Percentiles rank a stretch among this genome's conserved stretches.
phyloP scores from a whole-genome alignment of 2,797 vertebrate genomes.

The Epinephelus awoara region DNA sequence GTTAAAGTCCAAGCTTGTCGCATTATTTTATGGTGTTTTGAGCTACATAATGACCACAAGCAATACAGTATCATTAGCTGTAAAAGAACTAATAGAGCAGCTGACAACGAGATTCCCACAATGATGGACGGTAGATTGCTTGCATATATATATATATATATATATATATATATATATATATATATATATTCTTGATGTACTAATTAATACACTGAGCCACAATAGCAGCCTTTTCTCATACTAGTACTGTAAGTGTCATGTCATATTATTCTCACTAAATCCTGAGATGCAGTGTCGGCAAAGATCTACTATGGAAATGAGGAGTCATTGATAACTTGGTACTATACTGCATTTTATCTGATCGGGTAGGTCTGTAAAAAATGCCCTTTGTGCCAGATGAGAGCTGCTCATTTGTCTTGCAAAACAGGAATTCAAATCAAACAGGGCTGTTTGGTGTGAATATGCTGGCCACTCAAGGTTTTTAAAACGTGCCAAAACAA shows the following conservation, averaged over 20 bases:
- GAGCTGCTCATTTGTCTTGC: slow-evolving; percentile 58
- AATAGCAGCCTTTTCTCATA: not conserved
- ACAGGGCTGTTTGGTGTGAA: not conserved
- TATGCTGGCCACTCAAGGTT: not conserved
- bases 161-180: too few relatives aligned
- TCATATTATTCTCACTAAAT: not conserved
- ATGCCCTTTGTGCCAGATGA: not conserved
- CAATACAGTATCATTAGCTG: not conserved
- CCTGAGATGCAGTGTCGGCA: not conserved
- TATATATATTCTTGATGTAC: too few relatives aligned
- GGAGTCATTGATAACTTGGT: not conserved
- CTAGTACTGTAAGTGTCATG: not conserved
- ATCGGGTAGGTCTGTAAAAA: not conserved
- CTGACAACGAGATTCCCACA: not conserved
- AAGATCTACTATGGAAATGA: not conserved
- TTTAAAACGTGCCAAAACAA: not conserved
- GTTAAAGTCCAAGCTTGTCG: slow-evolving; percentile 26
- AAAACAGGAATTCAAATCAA: slow-evolving; percentile 61
- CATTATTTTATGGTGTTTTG: slow-evolving; percentile 22
- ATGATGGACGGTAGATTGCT: not conserved
- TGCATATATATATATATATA: too few relatives aligned
- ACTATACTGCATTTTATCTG: not conserved
- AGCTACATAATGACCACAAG: slow-evolving; percentile 5
- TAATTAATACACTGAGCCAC: not conserved
- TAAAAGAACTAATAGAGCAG: not conserved